phyloP scores from a whole-genome alignment of 2,888 invertebrate species.

The Acrobasis suavella region DNA sequence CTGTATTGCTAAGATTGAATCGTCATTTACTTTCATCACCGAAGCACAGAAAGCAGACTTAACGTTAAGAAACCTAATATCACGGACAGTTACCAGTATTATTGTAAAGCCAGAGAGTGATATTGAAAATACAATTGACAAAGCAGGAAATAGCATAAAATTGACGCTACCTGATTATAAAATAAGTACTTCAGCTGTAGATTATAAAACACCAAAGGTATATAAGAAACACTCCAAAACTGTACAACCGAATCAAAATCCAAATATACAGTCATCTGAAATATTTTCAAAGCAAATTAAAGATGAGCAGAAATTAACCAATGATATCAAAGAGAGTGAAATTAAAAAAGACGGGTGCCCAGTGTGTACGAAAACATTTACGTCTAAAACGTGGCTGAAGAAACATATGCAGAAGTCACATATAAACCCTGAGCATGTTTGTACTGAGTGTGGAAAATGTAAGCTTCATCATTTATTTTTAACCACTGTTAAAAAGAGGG shows the following conservation, averaged over 20 bases:
- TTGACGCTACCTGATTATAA: conserved; percentile 59
- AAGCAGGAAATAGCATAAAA: conserved; percentile 32
- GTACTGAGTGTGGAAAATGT: conserved; percentile 63
- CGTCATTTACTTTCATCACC: conserved; percentile 72
- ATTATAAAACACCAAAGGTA: conserved; percentile 33
- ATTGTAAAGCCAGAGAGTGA: conserved; percentile 54
- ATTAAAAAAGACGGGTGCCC: conserved; percentile 53
- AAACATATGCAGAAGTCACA: conserved; percentile 68
- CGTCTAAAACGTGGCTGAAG: conserved; percentile 62
- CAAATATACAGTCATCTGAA: not conserved
- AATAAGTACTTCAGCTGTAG: conserved; percentile 48
- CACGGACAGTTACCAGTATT: conserved; percentile 52
- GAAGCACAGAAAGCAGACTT: conserved; percentile 65
- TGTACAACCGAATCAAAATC: not conserved
- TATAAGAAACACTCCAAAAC: conserved; percentile 9
- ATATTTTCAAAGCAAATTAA: conserved; percentile 25
- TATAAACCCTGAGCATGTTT: conserved; percentile 51
- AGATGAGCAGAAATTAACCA: conserved; percentile 18
- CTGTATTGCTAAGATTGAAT: conserved; percentile 74
- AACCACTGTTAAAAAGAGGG: too few relatives aligned
- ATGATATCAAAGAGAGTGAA: conserved; percentile 28
- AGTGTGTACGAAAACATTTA: conserved; percentile 58
- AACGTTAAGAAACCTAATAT: conserved; percentile 60
- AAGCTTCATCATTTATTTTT: conserved; percentile 37
- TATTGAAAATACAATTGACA: not conserved